Evolutionary conservation across 2,113 vertebrate genomes (phyloP), one percentile per base, ranked within the genome.

Genomic region (Gallinago jamesoni): DNA sequence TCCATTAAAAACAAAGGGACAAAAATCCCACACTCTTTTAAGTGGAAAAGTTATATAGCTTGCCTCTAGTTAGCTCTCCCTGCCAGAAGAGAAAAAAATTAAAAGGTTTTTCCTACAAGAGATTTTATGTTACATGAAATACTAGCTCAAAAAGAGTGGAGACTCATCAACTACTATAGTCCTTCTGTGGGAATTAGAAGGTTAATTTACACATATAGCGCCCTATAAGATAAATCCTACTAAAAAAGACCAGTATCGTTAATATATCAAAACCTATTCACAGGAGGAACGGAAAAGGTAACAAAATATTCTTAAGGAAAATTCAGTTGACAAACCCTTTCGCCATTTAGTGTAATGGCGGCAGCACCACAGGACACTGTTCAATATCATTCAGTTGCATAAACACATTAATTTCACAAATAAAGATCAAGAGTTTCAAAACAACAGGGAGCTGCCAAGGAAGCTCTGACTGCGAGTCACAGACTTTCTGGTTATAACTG

Each of bases 281-380:
- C 16, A n/a, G 53, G 39, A 45, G 39, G 14, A 37, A 12, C 6
- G 10, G 9, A 20, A 57, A 55, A 76, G 20, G n/a, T 8, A 80
- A 68, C 3, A 59, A 73, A 59, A 31, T 9, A 37, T 9, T 59
- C 31, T 60, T 22, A 30, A 16, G 57, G 50, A 23, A 68, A 77
- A 45, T 0, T 35, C 7, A 55, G 57, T 9, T 87, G 63, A 55
- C 9, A 76, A 50, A 45, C 39, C 18, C 37, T 55, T 39, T 23
- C 3, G 1, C 28, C 33, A 15, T 9, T 76, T 30, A 35, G 56
- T 7, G 19, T 2, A 56, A 47, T 0, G 1, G 18, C 0, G 1
- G 18, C 23, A 77, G n/a, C 45, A 11, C 9, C 74, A 43, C 33
- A 59, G 23, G 22, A 35, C 39, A 21, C 5, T 33, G 43, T 10